Evolutionary conservation across 2,113 vertebrate species (phyloP), one percentile per base, ranked within the genome.

Genomic region (Coturnix japonica): DNA sequence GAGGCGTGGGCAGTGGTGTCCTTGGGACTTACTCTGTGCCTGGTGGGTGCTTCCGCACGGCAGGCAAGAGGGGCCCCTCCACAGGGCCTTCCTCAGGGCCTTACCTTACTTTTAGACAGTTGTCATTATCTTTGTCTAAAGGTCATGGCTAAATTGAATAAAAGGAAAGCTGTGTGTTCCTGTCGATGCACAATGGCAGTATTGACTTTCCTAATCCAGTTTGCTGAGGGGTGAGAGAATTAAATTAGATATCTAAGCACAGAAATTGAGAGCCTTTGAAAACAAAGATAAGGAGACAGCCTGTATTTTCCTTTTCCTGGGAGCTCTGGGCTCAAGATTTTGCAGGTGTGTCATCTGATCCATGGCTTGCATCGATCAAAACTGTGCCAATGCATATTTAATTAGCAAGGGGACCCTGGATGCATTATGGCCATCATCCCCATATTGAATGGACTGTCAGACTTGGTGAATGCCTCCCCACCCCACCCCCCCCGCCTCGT

Each of bases 341-440:
- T 98, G 98, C 98, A 99, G 98, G 98, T 99, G 98, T 98, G 98
- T 98, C 98, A 98, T 98, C 98, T 97, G 97, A 98, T 98, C 98
- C 98, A 97, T 98, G 98, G 97, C 97, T 98, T 96, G 97, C 98
- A 98, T 98, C 98, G 98, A 98, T 98, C 98, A 98, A 98, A 98
- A 97, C 97, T 97, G 97, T 97, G 97, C 98, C 98, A 97, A 98
- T 99, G 98, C 98, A 99, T 99, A 98, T 99, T 98, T 98, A 99
- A 99, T 98, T 98, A 98, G 98, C 97, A 97, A 98, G 97, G 98
- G 98, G 98, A 98, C 98, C 96, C 97, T 97, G 97, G 97, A 95
- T 97, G 97, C 97, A 97, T 98, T 97, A 98, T 97, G 97, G 97
- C 96, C 97, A 98, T 98, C 98, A 98, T 98, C 97, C 97, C 97